Conservation (phyloP, 2,888 invertebrate genomes). For the Perizoma affinitatum region DNA sequence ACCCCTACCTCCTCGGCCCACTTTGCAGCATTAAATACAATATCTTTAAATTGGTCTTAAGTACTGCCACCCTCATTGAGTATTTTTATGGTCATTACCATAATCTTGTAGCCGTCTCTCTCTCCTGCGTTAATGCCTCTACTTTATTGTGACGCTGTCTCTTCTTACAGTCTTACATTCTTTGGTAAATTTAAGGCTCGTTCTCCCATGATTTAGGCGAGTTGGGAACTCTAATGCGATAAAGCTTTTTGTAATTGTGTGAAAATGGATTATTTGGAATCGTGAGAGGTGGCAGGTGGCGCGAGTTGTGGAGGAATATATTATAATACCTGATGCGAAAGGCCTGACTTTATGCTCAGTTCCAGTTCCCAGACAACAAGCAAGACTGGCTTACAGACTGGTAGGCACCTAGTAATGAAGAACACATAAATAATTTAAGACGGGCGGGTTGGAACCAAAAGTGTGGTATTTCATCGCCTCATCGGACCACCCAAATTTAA, state of each 20-base stretch:
- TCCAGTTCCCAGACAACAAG: too few relatives aligned
- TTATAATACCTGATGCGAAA: too few relatives aligned
- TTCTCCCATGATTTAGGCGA: conserved; percentile 63
- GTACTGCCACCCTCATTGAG: conserved; percentile 76
- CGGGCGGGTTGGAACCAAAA: too few relatives aligned
- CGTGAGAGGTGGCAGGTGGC: conserved; percentile 21
- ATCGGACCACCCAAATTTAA: too few relatives aligned
- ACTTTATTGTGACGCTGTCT: conserved; percentile 40
- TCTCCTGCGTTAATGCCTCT: conserved; percentile 44
- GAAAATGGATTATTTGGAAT: conserved; percentile 29
- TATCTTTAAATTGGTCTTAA: conserved; percentile 82
- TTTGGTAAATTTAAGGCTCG: conserved; percentile 69
- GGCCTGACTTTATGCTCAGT: too few relatives aligned
- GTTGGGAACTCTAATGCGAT: conserved; percentile 68
- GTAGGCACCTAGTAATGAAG: too few relatives aligned
- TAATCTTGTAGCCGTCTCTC: conserved; percentile 67
- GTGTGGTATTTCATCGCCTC: too few relatives aligned
- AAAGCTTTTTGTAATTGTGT: conserved; percentile 67
- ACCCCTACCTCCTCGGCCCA: conserved; percentile 47
- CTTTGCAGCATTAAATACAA: conserved; percentile 78
- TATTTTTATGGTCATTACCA: conserved; percentile 80
- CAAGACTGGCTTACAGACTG: too few relatives aligned
- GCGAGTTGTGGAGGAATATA: background rate
- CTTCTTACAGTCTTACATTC: conserved; percentile 58
- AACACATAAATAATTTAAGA: too few relatives aligned